Evolutionary conservation across 64 coral and sea anemone species (phyloP), one percentile per base, ranked within the genome.

Genomic region (Pocillopora damicornis): DNA sequence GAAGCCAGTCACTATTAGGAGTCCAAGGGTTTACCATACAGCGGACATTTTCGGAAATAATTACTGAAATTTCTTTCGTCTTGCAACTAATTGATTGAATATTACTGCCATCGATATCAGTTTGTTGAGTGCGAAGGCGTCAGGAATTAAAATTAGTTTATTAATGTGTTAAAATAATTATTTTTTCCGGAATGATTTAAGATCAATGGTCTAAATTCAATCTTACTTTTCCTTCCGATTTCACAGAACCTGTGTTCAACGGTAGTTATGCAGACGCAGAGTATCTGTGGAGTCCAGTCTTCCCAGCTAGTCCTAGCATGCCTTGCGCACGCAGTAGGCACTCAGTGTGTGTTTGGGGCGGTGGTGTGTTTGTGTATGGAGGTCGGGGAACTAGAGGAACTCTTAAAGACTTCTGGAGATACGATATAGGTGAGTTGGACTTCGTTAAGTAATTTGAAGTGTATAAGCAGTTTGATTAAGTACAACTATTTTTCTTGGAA

Each of bases 321-420:
- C 97, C 97, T 59, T 90, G 88, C 37, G 92, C 90, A 15, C 97
- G 97, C n/a, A 86, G 87, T 82, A 95, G 95, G 90, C 93, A 92
- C 51, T 86, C 93, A 15, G 74, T 81, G 13, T 99, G 97, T 90
- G 76, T 95, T 63, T 92, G 91, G 34, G 82, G 88, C n/a, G 97
- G 87, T 37, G 80, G 87, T 9, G 74, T 99, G 35, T 99, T 90
- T 61, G 81, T 99, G 37, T 92, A 90, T 76, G 96, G 96, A 18
- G 96, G 96, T 16, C 87, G 96, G 76, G 93, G 95, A 35, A 88
- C 81, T 9, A 79, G 93, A 67, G 81, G 93, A 61, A 79, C 96
- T 35, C 87, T 95, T 25, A 94, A 94, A 85, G 96, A 98, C 88
- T 92, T 98, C 64, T 98, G 96, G 96, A 98, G 90, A 95, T 98